Evolutionary conservation across 2,888 invertebrate species (phyloP).

Genomic region (Cotesia congregata): DNA sequence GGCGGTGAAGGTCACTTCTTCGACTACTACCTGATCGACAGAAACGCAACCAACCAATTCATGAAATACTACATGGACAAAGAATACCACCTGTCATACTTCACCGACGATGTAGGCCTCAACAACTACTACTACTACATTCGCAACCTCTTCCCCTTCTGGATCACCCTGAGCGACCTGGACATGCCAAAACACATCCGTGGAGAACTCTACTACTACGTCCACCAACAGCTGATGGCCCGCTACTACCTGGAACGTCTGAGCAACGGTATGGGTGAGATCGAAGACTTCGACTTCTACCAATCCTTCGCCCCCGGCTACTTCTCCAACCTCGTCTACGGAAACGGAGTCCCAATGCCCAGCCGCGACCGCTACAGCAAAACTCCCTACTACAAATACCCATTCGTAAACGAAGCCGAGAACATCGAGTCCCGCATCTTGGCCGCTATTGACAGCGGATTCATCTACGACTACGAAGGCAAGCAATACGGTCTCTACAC

Average conservation of each 20-base stretch:
- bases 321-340: constrained; percentile 75
- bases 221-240: constrained; percentile 78
- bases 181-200: constrained; percentile 74
- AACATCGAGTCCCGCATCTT: constrained; percentile 59
- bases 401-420: constrained; percentile 58
- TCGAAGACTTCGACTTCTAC: constrained; percentile 75
- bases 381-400: constrained; percentile 63
- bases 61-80: constrained; percentile 71
- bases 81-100: constrained; percentile 77
- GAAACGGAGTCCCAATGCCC: constrained; percentile 76
- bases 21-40: constrained; percentile 74
- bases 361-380: constrained; percentile 72
- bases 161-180: constrained; percentile 74
- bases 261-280: constrained; percentile 76
- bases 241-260: constrained; percentile 81
- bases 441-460: constrained; percentile 64
- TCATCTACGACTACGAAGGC: constrained; percentile 55
- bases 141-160: constrained; percentile 78
- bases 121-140: constrained; percentile 80
- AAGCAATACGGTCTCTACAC: constrained; percentile 63
- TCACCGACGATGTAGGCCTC: constrained; percentile 79
- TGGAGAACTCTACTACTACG: constrained; percentile 78
- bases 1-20: constrained; percentile 40
- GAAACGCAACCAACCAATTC: constrained; percentile 75
- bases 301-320: constrained; percentile 73